Conservation (phyloP, 2,113 vertebrate genomes). For the Lates calcarifer region DNA sequence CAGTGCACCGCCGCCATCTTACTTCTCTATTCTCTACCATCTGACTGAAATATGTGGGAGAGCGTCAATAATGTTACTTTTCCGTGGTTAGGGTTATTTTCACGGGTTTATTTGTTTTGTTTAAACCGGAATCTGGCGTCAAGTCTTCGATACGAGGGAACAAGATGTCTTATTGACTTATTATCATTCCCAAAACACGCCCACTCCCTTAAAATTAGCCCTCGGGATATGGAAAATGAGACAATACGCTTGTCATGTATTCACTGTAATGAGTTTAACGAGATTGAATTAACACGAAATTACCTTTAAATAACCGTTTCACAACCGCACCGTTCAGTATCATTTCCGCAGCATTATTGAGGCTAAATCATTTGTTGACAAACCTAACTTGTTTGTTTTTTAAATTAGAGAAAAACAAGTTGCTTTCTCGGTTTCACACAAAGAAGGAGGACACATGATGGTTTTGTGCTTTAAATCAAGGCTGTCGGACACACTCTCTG, state of each 20-base stretch:
- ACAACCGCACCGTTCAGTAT: rapidly evolving
- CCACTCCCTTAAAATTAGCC: slow-evolving; percentile 63
- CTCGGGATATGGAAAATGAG: slow-evolving; percentile 59
- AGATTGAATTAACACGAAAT: background rate
- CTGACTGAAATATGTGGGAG: slow-evolving; percentile 57
- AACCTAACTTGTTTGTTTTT: background rate
- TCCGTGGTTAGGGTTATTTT: background rate
- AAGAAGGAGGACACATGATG: background rate
- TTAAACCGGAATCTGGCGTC: background rate
- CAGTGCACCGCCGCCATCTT: slow-evolving; percentile 98
- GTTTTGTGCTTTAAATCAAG: background rate
- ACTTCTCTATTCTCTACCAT: slow-evolving; percentile 80
- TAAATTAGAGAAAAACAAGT: background rate
- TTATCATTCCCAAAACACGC: slow-evolving; percentile 70
- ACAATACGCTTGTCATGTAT: slow-evolving; percentile 33
- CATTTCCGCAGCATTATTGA: background rate
- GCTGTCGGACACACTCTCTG: background rate
- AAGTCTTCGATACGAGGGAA: background rate
- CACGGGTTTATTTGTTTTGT: background rate
- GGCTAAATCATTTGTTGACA: background rate
- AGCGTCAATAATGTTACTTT: slow-evolving; percentile 12
- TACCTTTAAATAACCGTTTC: background rate
- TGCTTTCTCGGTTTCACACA: background rate
- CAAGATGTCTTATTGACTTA: background rate
- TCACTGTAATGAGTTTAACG: background rate